Base-by-base conservation (phyloP, 1,140 invertebrate genomes). In the Hycleus cichorii region DNA sequence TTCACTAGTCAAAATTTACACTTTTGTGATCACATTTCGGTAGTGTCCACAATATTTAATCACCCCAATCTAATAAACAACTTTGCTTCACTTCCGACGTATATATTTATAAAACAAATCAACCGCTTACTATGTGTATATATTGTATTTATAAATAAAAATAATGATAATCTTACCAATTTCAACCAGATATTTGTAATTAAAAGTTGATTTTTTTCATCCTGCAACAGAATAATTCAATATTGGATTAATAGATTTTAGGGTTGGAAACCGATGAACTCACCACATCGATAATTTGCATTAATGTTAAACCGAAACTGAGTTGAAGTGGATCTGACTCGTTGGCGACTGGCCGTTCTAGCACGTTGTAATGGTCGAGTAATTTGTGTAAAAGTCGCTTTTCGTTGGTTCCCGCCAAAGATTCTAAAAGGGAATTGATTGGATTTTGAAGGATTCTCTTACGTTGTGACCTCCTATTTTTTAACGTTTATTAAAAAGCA, bases 251-350 rank as follows among this genome's bases (percentile, higher is more conserved):
- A 18, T 18, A 18, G 2, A 18, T 18, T 18, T 18, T 18, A 18
- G 18, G 18, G 18, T 18, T 18, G 18, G 18, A 18, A 18, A 18
- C 18, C 18, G 18, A 18, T 18, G 18, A 18, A 87, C 90, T 87
- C 85, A 98, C 97, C 86, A 99, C 95, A 82, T 99, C 97, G 77
- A 99, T 98, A 77, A 99, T 97, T 85, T 99, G 97, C 87, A 97
- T 97, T 73, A 99, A 86, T 71, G 93, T 96, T 76, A 98, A 86
- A 73, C 95, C 94, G 80, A 99, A 96, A 78, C 86, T 93, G 76
- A 99, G 90, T 78, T 90, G 85, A 69, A 98, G 86, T 69, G 95
- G 90, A 72, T 97, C 90, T 69, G 91, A 91, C 83, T 97, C 94
- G 82, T 55, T 55, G 44, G 52, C 52, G 5, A 55, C 52, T 6